Base-by-base conservation (phyloP, 1,140 invertebrate species). In the Pogonus chalceus region DNA sequence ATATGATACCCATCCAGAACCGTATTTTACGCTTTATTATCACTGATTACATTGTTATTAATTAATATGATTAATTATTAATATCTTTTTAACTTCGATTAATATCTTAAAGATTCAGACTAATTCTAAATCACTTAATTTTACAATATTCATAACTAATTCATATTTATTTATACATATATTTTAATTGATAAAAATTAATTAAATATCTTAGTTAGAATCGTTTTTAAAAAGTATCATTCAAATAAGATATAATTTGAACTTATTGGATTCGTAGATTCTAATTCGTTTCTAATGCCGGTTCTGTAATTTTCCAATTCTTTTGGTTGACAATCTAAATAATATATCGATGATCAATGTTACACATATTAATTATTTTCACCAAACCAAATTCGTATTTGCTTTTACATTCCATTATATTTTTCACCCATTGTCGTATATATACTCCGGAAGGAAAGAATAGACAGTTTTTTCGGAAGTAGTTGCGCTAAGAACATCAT, bases 311-410 rank as follows among this genome's bases (percentile, higher is more conserved):
- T 12, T 12, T 10, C 4, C 37, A 18, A 12, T 10, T 12, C 9
- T 10, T 43, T 43, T 43, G 18, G 37, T 43, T 43, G 7, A 16
- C 37, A 4, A 43, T 10, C 37, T 43, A 43, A 9, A 43, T 43
- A 43, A 43, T 18, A 43, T 10, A 43, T 43, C 37, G 18, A 43
- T 43, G 7, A 14, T 16, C 3, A 12, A 12, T 43, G 37, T 18
- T 9, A 43, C 18, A 43, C 37, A 43, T 43, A 43, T 16, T 12
- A 43, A 43, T 43, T 43, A 43, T 43, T 43, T 18, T 43, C 37
- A 43, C 37, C 37, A 43, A 4, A 43, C 37, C 37, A 43, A 43
- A 43, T 43, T 43, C 37, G 37, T 43, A 43, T 43, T 16, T 9
- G 18, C 37, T 43, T 43, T 43, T 43, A 43, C 37, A 43, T 43